These are phyloP conservation scores for Pseudochirops corinnae DNA, from an alignment of 2,797 vertebrate species.

Conservation along the genomic window DNA sequence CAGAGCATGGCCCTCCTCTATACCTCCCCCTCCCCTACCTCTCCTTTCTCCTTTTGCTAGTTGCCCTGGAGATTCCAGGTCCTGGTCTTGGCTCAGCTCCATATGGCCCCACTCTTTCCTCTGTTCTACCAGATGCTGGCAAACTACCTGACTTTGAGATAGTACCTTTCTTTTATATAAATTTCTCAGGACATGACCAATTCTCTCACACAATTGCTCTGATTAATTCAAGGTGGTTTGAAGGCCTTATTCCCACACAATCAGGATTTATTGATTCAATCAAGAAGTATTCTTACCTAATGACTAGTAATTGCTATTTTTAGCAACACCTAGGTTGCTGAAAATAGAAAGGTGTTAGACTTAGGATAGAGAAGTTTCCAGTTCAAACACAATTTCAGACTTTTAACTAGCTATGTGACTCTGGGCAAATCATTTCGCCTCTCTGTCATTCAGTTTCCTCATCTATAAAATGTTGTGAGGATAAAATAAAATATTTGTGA, in stretches of 20 bases:
- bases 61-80: background rate
- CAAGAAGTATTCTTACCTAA: background rate
- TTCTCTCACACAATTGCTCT: background rate
- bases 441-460: background rate
- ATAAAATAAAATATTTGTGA: background rate
- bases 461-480: background rate
- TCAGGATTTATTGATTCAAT: background rate
- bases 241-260: background rate
- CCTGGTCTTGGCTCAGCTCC: background rate
- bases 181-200: background rate
- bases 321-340: background rate
- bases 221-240: slow-evolving; percentile 1
- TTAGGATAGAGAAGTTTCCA: background rate
- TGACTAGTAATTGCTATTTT: background rate
- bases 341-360: background rate
- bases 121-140: background rate
- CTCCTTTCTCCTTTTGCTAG: background rate
- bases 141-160: background rate
- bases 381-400: background rate
- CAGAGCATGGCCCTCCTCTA: background rate
- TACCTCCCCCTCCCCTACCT: background rate
- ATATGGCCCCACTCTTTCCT: background rate
- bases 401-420: background rate
- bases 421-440: background rate
- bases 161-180: background rate